These are phyloP conservation scores for Apolygus lucorum DNA, from an alignment of 1,140 invertebrate genomes.

Conservation along the genomic window DNA sequence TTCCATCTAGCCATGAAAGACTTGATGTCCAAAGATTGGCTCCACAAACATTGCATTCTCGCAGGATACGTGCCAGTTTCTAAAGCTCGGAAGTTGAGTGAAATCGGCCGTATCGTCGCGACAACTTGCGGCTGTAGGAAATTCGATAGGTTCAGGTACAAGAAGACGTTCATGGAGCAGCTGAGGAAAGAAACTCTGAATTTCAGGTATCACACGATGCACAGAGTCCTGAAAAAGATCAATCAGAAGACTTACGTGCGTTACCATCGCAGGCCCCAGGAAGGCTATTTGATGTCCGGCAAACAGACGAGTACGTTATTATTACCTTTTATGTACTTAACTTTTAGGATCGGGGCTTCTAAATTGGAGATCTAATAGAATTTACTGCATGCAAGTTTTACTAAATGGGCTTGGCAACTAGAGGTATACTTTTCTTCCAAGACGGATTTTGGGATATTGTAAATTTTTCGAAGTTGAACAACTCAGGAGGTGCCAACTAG, in stretches of 20 bases:
- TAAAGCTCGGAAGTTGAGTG: neutral
- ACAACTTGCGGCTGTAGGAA: neutral
- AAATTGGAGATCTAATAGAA: too few species aligned
- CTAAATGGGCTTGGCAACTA: too few species aligned
- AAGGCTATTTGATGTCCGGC: neutral
- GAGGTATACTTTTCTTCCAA: too few species aligned
- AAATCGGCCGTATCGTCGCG: neutral
- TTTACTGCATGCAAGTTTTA: too few species aligned
- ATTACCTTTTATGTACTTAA: too few species aligned
- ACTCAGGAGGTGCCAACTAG: too few species aligned
- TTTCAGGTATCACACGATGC: neutral
- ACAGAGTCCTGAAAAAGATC: neutral
- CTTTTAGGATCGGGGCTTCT: too few species aligned
- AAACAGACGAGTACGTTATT: too few species aligned
- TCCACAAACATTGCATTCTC: neutral
- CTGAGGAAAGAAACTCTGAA: neutral
- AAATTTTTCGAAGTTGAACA: too few species aligned
- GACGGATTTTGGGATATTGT: too few species aligned
- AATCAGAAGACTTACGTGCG: neutral
- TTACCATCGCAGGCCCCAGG: neutral
- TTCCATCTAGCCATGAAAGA: neutral
- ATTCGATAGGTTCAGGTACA: neutral
- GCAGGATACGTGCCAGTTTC: neutral
- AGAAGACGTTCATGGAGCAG: neutral
- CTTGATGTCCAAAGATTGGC: slow-evolving; percentile 1